phyloP scores from a whole-genome alignment of 2,888 invertebrate species.

The Baccha elongata region DNA sequence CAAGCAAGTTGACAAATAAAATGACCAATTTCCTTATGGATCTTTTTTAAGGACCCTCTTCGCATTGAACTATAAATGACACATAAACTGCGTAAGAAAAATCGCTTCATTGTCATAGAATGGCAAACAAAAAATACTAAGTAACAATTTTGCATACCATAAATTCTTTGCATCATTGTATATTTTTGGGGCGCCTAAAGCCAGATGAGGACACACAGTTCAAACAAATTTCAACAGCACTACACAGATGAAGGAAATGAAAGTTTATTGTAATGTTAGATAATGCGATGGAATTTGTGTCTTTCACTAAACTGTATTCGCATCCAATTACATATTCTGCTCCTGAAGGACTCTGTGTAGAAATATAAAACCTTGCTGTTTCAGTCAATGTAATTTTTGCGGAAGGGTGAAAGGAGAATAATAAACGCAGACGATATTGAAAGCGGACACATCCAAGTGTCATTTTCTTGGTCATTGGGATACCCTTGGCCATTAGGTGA shows the following conservation, averaged over 20 bases:
- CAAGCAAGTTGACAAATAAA: conserved; percentile 45
- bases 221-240: conserved; percentile 51
- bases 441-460: conserved; percentile 66
- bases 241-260: conserved; percentile 61
- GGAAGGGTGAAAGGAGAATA: conserved; percentile 14
- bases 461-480: conserved; percentile 62
- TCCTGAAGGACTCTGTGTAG: conserved; percentile 8
- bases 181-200: background rate
- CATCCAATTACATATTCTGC: conserved; percentile 70
- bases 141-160: conserved; percentile 54
- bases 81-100: conserved; percentile 24
- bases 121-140: background rate
- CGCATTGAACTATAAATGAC: conserved; percentile 29
- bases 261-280: conserved; percentile 71
- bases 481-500: conserved; percentile 51
- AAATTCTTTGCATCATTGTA: conserved; percentile 27
- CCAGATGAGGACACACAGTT: conserved; percentile 23
- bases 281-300: conserved; percentile 70
- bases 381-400: background rate
- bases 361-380: background rate
- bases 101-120: conserved; percentile 30
- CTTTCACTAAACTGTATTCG: conserved; percentile 72
- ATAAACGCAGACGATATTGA: conserved; percentile 12
- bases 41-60: conserved; percentile 23
- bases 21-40: conserved; percentile 59